phyloP scores from a whole-genome alignment of 2,888 invertebrate species.

The Mongoloraphidia duomilia region DNA sequence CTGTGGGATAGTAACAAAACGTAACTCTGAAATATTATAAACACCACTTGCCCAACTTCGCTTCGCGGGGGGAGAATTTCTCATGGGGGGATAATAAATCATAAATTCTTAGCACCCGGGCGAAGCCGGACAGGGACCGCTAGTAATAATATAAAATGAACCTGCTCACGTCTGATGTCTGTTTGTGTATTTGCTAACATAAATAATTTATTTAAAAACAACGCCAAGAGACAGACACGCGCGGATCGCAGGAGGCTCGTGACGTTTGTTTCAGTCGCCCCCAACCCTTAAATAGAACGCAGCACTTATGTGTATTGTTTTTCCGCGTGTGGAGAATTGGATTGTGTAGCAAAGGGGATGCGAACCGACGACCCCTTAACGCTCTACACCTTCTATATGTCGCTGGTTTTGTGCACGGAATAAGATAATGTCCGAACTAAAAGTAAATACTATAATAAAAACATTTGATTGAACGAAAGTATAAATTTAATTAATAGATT shows the following conservation, averaged over 20 bases:
- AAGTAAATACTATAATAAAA: background rate
- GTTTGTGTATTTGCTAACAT: too few relatives aligned
- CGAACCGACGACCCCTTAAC: slow-evolving; percentile 7
- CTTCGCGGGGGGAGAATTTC: too few relatives aligned
- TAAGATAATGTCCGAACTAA: background rate
- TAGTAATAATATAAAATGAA: too few relatives aligned
- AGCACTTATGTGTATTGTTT: slow-evolving; percentile 38
- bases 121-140: too few relatives aligned
- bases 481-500: too few relatives aligned
- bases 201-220: slow-evolving; percentile 26
- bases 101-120: too few relatives aligned
- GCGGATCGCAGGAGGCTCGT: slow-evolving; percentile 13
- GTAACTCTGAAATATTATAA: too few relatives aligned
- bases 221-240: slow-evolving; percentile 24
- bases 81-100: too few relatives aligned
- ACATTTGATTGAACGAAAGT: background rate
- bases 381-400: background rate
- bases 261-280: background rate
- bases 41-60: too few relatives aligned
- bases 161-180: too few relatives aligned
- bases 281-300: slow-evolving; percentile 8
- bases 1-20: too few relatives aligned
- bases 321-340: slow-evolving; percentile 30
- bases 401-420: background rate
- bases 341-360: slow-evolving; percentile 21